These are phyloP conservation scores for Scaptodrosophila latifasciaeformis DNA, from an alignment of 2,888 invertebrate species.

Conservation along the genomic window DNA sequence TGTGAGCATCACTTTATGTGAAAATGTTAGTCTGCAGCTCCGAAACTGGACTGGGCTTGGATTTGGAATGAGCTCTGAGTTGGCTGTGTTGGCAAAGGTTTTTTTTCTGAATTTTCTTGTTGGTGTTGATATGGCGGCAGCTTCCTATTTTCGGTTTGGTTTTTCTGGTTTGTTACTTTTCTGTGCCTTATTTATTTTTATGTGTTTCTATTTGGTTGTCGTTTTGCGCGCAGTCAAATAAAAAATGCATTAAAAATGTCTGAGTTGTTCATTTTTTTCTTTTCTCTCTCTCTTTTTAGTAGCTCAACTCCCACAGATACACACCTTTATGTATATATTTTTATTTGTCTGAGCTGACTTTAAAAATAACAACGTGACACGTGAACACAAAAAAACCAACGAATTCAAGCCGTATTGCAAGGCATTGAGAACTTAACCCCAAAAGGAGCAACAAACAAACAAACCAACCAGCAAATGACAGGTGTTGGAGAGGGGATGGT, in stretches of 20 bases:
- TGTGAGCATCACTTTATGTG: too few species aligned
- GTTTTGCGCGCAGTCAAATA: conserved; percentile 57
- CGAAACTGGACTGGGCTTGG: background rate
- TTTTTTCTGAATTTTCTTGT: conserved; percentile 8
- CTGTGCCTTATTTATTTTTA: conserved; percentile 63
- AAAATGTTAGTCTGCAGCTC: too few species aligned
- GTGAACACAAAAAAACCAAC: background rate
- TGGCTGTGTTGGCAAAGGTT: too few species aligned
- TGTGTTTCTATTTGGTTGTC: conserved; percentile 64
- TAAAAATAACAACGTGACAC: conserved; percentile 11
- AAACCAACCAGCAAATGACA: background rate
- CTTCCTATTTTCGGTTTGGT: background rate
- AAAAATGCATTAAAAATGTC: conserved; percentile 66
- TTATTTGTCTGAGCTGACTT: conserved; percentile 44
- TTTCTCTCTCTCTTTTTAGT: too few species aligned
- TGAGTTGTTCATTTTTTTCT: conserved; percentile 28
- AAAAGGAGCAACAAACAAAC: background rate
- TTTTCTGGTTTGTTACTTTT: background rate
- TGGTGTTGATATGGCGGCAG: conserved; percentile 13
- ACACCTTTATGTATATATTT: too few species aligned
- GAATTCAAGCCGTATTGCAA: background rate
- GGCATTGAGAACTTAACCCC: conserved; percentile 4
- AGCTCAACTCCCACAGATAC: too few species aligned
- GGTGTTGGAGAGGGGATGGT: too few species aligned
- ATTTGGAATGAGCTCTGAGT: too few species aligned